Evolutionary conservation across 2,888 invertebrate genomes (phyloP), one percentile per base, ranked within the genome.

Genomic region (Eupithecia centaureata): DNA sequence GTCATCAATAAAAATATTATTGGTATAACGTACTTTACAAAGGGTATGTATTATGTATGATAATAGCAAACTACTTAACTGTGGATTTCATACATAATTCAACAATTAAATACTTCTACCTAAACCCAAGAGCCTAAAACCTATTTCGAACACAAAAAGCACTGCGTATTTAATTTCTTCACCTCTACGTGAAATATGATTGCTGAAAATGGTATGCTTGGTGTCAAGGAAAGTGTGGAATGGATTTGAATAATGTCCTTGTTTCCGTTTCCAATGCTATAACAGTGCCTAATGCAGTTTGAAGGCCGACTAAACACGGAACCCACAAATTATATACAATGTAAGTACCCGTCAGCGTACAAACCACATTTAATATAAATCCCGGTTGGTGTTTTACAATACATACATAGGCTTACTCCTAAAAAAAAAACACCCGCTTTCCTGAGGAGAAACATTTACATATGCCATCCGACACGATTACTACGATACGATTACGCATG

Each of bases 251-350:
- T 57, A 57, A 57, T 57, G 32, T 57, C 32, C 57, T 32, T 30
- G n/a, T 30, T 22, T 32, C 22, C 7, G 22, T 57, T 57, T 56
- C 30, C 57, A 57, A 57, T 57, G 57, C 61, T 32, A 57, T 42
- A 56, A 33, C 22, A 52, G 33, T 63, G 32, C 51, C 42, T 57
- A 59, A 56, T 32, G 57, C 67, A 62, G 57, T 61, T 63, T 58
- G 62, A 65, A 62, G 65, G 67, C 47, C 62, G 64, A 52, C 60
- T 67, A 56, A 35, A 56, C 54, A 32, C 59, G 56, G 59, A 70
- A 70, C 38, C 60, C n/a, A 18, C 18, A 56, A 56, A 56, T 56
- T 56, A 56, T 56, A 56, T 25, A 56, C 30, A 56, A n/a, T 56
- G 30, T n/a, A n/a, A n/a, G n/a, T 28, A 56, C 27, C 30, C 8